A percentile compares a stretch with the other conserved stretches of the same genome.
These are phyloP conservation scores for Phenganax subtilis DNA, from an alignment of 92 coral and sea anemone genomes.

Conservation along the genomic window DNA sequence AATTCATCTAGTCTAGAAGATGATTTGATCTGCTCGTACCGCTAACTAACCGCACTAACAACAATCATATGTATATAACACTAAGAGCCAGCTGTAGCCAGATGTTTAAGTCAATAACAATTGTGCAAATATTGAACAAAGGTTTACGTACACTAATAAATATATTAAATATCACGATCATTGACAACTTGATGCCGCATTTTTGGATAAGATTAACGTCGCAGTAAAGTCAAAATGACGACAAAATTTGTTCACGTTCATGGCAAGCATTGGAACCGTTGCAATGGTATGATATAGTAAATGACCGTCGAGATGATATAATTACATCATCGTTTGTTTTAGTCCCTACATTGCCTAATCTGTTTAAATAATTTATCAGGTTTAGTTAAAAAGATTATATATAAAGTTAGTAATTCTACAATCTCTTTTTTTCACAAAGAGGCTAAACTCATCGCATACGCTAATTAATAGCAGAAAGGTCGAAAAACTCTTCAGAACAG, in stretches of 20 bases:
- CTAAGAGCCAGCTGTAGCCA: conserved; percentile 27
- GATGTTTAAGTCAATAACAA: conserved; percentile 25
- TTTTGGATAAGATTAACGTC: not conserved
- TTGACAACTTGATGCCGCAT: conserved; percentile 20
- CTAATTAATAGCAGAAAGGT: not conserved
- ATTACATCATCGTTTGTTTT: no score
- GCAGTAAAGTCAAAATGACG: no score
- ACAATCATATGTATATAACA: conserved; percentile 32
- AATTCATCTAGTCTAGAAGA: conserved; percentile 18
- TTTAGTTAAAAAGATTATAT: not conserved
- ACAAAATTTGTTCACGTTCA: no score
- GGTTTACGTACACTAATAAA: conserved; percentile 26
- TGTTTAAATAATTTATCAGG: not conserved
- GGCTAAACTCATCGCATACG: not conserved
- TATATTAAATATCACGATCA: conserved; percentile 15
- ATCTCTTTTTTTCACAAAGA: not conserved
- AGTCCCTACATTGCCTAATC: not conserved
- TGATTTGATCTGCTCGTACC: conserved; percentile 40
- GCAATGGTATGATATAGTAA: no score
- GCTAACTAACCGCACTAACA: conserved; percentile 39
- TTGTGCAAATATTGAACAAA: conserved; percentile 3
- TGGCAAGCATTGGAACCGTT: no score
- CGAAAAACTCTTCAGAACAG: no score
- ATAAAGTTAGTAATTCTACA: not conserved
- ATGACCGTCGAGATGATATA: no score